Conservation (phyloP, 2,797 vertebrate genomes). For the Esox lucius region DNA sequence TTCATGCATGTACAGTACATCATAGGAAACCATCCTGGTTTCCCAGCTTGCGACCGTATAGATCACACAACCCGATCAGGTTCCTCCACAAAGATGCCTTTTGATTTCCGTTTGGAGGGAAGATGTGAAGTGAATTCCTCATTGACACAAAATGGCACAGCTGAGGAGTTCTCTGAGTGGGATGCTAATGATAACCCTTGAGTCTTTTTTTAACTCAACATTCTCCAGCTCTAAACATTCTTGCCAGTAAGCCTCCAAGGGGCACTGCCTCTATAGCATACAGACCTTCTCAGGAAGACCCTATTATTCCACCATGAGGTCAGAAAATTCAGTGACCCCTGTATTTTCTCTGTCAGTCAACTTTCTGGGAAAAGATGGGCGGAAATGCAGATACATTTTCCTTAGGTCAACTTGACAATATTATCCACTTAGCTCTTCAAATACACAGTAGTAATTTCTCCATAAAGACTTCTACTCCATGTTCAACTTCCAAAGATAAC, state of each 20-base stretch:
- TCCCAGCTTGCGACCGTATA: constrained; percentile 27
- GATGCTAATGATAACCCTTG: constrained; percentile 61
- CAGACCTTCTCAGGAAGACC: background rate
- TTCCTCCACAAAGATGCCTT: constrained; percentile 61
- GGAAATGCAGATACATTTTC: background rate
- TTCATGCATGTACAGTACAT: constrained; percentile 35
- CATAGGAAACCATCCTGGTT: constrained; percentile 46
- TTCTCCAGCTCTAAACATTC: constrained; percentile 67
- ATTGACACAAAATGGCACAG: constrained; percentile 70
- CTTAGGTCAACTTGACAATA: background rate
- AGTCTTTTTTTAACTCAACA: constrained; percentile 48
- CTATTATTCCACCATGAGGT: background rate
- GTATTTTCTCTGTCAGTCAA: background rate
- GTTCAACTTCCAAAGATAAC: background rate
- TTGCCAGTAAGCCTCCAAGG: constrained; percentile 23
- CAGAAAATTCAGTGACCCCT: background rate
- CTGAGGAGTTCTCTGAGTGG: constrained; percentile 58
- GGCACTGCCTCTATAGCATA: background rate
- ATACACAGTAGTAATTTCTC: background rate
- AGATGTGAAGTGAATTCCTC: constrained; percentile 57
- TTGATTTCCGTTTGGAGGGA: constrained; percentile 68
- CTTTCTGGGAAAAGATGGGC: background rate
- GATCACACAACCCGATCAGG: constrained; percentile 8
- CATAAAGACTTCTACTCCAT: background rate
- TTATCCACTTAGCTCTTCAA: background rate